Base-by-base conservation (phyloP, 2,113 vertebrate species). In the Aix galericulata region DNA sequence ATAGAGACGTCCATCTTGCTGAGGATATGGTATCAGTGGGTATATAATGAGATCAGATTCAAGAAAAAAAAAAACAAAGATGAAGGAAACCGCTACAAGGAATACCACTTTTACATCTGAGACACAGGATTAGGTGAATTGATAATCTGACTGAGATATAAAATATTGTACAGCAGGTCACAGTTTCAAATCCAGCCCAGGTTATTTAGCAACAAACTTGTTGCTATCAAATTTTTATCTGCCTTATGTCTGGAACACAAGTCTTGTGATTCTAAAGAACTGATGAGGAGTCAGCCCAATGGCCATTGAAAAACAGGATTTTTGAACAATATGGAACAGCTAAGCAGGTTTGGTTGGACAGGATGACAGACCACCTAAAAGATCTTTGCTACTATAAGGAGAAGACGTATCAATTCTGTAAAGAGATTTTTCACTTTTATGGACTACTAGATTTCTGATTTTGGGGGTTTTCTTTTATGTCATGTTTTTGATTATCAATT, bases 1-100 rank as follows among this genome's bases (percentile, higher is more conserved):
- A 38, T 27, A 9, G 69, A 91, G 88, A 71, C n/a, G 79, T 36
- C 81, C 86, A 89, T 93, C 82, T 96, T 88, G 46, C 46, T 69
- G 68, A 92, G 60, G 34, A 7, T 82, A 16, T 92, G 83, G 62
- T 82, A 75, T 67, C 89, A 91, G 94, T 38, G 76, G 82, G 26
- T 67, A 8, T 4, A 23, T 80, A 85, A 55, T 59, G 17, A 44
- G 0, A 1, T 72, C 53, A 82, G 46, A 56, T 63, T 46, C 4
- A 46, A 77, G 69, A 40, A 67, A 63, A 88, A 88, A 50, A 3
- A 78, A 36, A 44, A n/a, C 1, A 64, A 5, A 23, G 8, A 11
- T 53, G 38, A 72, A 91, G 29, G 38, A 91, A 75, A 21, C 15
- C 12, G 56, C 17, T 18, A 21, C 23, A 52, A 25, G 50, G 22